Conservation (phyloP, 2,797 vertebrate genomes). For the Spatula versicolor region DNA sequence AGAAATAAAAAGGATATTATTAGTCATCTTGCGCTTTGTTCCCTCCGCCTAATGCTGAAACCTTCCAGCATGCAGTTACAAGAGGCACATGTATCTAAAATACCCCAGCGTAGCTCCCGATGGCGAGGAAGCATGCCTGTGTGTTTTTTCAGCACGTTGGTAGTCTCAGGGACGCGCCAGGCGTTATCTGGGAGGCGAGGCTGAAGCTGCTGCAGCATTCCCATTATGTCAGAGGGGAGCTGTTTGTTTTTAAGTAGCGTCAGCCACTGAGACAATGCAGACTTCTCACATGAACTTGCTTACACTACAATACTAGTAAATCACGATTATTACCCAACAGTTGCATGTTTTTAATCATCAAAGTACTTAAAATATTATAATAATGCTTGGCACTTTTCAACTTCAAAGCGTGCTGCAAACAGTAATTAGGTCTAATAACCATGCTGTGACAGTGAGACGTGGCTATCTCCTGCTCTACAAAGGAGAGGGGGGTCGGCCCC, state of each 20-base stretch:
- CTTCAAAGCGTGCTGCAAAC: slow-evolving; percentile 28
- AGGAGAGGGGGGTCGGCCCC: not conserved
- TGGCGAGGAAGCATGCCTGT: not conserved
- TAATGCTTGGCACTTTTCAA: slow-evolving; percentile 37
- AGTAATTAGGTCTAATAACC: slow-evolving; percentile 52
- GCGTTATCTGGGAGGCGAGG: not conserved
- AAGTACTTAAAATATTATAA: slow-evolving; percentile 57
- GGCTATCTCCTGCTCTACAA: slow-evolving; percentile 13
- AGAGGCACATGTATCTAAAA: not conserved
- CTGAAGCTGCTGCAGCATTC: slow-evolving; percentile 8
- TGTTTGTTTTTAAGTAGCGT: slow-evolving; percentile 19
- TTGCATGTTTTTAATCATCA: slow-evolving; percentile 45
- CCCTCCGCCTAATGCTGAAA: not conserved
- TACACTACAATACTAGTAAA: not conserved
- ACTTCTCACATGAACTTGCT: slow-evolving; percentile 52
- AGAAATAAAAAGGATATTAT: not conserved
- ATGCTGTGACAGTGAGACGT: slow-evolving; percentile 39
- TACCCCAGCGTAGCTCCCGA: fast-evolving
- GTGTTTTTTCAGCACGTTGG: fast-evolving
- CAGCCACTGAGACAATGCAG: slow-evolving; percentile 15
- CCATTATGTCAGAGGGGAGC: slow-evolving; percentile 33
- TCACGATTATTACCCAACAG: slow-evolving; percentile 18
- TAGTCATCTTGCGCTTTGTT: not conserved
- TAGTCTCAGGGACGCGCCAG: not conserved
- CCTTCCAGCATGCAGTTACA: fast-evolving